Conservation (phyloP, 2,888 invertebrate species). For the Tridacna gigas region DNA sequence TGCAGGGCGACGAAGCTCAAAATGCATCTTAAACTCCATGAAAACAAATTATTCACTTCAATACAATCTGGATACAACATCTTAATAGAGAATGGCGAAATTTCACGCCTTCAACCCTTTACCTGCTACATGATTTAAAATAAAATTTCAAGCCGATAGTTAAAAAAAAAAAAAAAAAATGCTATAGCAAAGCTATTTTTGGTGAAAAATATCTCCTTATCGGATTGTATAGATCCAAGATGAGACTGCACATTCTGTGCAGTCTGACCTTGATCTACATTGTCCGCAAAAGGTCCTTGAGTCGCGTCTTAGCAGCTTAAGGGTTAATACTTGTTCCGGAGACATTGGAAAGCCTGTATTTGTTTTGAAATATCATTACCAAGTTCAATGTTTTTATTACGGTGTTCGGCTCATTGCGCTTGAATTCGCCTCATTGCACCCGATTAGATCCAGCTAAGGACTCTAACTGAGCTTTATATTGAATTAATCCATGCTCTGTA, state of each 20-base stretch:
- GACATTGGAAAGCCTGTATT: slow-evolving; percentile 36
- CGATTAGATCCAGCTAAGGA: slow-evolving; percentile 39
- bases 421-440: slow-evolving; percentile 41
- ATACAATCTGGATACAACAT: slow-evolving; percentile 48
- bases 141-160: too few relatives aligned
- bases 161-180: too few relatives aligned
- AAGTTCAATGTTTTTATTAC: slow-evolving; percentile 16
- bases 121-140: too few relatives aligned
- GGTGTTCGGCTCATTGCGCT: not conserved
- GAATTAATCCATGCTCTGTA: too few relatives aligned
- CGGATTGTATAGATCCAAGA: too few relatives aligned
- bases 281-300: too few relatives aligned
- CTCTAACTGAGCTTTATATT: not conserved
- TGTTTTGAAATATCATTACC: slow-evolving; percentile 50
- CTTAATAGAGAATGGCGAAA: slow-evolving; percentile 48
- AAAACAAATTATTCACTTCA: slow-evolving; percentile 48
- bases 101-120: slow-evolving; percentile 59
- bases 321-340: slow-evolving; percentile 33
- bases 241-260: too few relatives aligned
- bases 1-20: slow-evolving; percentile 38
- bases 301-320: too few relatives aligned
- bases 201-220: too few relatives aligned
- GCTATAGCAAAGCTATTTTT: too few relatives aligned
- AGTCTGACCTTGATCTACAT: too few relatives aligned
- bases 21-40: slow-evolving; percentile 46